These are phyloP conservation scores for Tychaedon coryphoeus DNA, from an alignment of 2,113 vertebrate species.

Conservation along the genomic window DNA sequence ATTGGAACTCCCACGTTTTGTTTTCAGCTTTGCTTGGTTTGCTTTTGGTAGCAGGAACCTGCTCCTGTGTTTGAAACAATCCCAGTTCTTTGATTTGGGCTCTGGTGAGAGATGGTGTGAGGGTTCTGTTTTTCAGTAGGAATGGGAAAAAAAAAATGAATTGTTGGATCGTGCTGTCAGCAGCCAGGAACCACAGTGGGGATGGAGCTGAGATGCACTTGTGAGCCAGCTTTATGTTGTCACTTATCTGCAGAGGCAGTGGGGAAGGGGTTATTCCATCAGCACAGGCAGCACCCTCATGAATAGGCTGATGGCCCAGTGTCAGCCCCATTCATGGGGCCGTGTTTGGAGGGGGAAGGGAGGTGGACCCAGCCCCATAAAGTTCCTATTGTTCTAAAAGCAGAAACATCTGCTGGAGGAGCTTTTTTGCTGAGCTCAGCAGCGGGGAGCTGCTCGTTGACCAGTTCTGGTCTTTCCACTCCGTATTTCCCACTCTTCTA, in stretches of 20 bases:
- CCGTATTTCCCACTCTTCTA: not conserved
- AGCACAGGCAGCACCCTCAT: not conserved
- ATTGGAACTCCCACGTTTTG: not conserved
- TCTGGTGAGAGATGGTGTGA: not conserved
- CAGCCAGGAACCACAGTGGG: not conserved
- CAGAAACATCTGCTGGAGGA: constrained; percentile 63
- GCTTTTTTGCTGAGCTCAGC: constrained; percentile 60
- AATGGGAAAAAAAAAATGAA: not conserved
- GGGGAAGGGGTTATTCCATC: not conserved
- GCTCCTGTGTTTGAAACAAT: not conserved
- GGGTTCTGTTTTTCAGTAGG: not conserved
- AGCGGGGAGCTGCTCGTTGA: constrained; percentile 35
- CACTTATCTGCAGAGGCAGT: rapidly evolving
- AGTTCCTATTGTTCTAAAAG: constrained; percentile 64
- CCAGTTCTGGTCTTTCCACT: constrained; percentile 33
- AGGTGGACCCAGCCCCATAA: constrained; percentile 47
- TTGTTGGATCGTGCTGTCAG: not conserved
- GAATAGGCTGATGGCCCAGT: not conserved
- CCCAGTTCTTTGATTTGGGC: not conserved
- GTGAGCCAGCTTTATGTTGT: not conserved
- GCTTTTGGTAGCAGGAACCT: not conserved
- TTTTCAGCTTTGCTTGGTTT: not conserved
- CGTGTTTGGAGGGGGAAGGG: constrained; percentile 6
- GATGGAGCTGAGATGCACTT: not conserved
- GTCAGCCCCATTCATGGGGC: constrained; percentile 22